Percentiles rank a stretch among this genome's conserved stretches.
phyloP scores from a whole-genome alignment of 2,888 invertebrate genomes.

The Lampropteryx suffumata region DNA sequence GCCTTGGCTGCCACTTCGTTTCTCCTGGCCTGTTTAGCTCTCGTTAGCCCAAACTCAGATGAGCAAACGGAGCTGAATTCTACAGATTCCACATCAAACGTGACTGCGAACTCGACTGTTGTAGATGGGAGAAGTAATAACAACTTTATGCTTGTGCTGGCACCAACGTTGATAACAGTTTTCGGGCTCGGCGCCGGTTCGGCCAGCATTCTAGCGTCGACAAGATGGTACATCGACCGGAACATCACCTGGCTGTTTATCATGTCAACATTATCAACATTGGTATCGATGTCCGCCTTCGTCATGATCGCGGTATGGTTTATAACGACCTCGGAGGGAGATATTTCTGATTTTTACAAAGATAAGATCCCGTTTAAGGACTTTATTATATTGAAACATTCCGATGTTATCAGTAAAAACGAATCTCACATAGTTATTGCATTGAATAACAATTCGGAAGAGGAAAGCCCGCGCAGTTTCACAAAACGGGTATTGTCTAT shows the following conservation, averaged over 20 bases:
- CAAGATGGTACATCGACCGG: constrained; percentile 85
- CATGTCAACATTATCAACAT: constrained; percentile 78
- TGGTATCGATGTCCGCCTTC: constrained; percentile 72
- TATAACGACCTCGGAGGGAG: constrained; percentile 60
- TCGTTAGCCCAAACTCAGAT: constrained; percentile 58
- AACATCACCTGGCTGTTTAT: constrained; percentile 85
- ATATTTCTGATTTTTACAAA: constrained; percentile 67
- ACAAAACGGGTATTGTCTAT: constrained; percentile 78
- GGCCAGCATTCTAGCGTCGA: constrained; percentile 84
- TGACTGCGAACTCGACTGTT: constrained; percentile 12
- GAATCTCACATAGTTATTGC: constrained; percentile 68
- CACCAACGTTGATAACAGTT: constrained; percentile 75
- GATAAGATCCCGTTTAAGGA: constrained; percentile 69
- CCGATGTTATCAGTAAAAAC: constrained; percentile 60
- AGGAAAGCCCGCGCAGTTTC: constrained; percentile 55
- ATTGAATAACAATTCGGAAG: constrained; percentile 42
- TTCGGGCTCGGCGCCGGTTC: constrained; percentile 78
- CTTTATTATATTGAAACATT: constrained; percentile 61
- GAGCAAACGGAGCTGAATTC: constrained; percentile 24
- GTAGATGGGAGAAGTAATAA: constrained; percentile 22
- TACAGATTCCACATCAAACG: constrained; percentile 22
- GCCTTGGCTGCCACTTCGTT: constrained; percentile 83
- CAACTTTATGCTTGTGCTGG: constrained; percentile 65
- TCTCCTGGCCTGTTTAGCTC: constrained; percentile 80
- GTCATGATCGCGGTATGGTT: constrained; percentile 71